Percentiles rank a stretch among this genome's conserved stretches.
These are phyloP conservation scores for Drosophila kepulauana DNA, from an alignment of 1,140 invertebrate genomes.

Conservation along the genomic window DNA sequence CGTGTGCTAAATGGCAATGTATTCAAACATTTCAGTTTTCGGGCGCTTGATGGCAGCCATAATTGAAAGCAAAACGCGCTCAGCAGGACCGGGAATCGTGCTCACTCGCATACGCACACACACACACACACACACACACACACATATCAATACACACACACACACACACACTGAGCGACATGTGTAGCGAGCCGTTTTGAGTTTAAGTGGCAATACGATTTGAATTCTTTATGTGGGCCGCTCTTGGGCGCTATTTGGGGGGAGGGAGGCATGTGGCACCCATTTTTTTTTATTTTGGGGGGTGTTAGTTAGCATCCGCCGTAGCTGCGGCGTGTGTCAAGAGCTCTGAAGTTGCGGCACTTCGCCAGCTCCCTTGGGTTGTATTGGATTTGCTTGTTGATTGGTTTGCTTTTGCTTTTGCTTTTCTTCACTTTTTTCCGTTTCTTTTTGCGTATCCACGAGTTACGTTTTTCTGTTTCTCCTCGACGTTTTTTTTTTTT, in stretches of 20 bases:
- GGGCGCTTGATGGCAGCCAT: slow-evolving; percentile 71
- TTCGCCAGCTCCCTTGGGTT: slow-evolving; percentile 57
- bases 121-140: slow-evolving; percentile 10
- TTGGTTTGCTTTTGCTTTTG: slow-evolving; percentile 68
- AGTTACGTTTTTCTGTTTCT: not conserved
- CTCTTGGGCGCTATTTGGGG: not conserved
- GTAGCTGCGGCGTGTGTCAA: slow-evolving; percentile 4
- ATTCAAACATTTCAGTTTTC: slow-evolving; percentile 81
- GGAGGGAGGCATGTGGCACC: not conserved
- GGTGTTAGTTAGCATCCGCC: slow-evolving; percentile 61
- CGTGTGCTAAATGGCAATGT: slow-evolving; percentile 73
- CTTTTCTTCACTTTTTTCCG: slow-evolving; percentile 22
- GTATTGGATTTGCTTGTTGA: slow-evolving; percentile 80
- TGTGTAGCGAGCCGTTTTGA: slow-evolving; percentile 75
- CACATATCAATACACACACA: not conserved
- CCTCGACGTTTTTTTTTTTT: not conserved
- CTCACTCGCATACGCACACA: slow-evolving; percentile 13
- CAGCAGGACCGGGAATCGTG: slow-evolving; percentile 30
- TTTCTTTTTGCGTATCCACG: slow-evolving; percentile 18
- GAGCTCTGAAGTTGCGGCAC: slow-evolving; percentile 9
- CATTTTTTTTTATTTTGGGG: not conserved
- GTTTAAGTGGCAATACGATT: slow-evolving; percentile 81
- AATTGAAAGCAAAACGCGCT: slow-evolving; percentile 68
- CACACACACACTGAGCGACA: slow-evolving; percentile 40
- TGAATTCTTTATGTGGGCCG: slow-evolving; percentile 72